Percentiles rank a stretch among this genome's conserved stretches.
Conservation (phyloP, 2,888 invertebrate genomes). For the Apoda limacodes region DNA sequence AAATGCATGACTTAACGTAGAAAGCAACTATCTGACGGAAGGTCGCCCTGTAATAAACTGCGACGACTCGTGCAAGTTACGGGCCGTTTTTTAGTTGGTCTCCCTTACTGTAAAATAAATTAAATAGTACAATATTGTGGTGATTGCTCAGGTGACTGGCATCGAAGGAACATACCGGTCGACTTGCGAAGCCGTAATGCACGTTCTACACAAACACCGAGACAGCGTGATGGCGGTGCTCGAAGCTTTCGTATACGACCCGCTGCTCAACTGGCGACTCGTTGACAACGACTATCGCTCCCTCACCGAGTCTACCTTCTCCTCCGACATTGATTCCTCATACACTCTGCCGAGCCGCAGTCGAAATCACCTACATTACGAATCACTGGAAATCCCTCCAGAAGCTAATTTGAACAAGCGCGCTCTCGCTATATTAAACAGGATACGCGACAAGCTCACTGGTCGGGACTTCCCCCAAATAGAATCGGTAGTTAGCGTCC, state of each 20-base stretch:
- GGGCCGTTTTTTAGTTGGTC: conserved; percentile 1
- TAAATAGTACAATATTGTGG: too few relatives aligned
- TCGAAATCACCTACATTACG: conserved; percentile 46
- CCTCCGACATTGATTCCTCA: conserved; percentile 50
- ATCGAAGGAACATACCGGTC: conserved; percentile 97
- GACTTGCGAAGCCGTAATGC: conserved; percentile 98
- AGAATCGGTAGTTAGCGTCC: conserved; percentile 82
- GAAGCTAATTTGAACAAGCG: conserved; percentile 91
- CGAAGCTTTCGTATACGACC: conserved; percentile 99
- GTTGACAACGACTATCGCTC: conserved; percentile 51
- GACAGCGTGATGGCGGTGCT: conserved; percentile 99
- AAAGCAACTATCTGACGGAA: too few relatives aligned
- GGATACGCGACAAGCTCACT: conserved; percentile 94
- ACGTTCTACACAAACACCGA: conserved; percentile 92
- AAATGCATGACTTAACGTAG: too few relatives aligned
- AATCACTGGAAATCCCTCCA: conserved; percentile 65
- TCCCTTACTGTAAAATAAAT: too few relatives aligned
- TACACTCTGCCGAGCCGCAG: conserved; percentile 50
- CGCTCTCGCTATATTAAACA: conserved; percentile 89
- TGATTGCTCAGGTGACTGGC: conserved; percentile 98
- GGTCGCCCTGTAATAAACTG: too few relatives aligned
- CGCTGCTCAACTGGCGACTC: conserved; percentile 95
- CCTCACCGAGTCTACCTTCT: conserved; percentile 49
- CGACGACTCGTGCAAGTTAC: too few relatives aligned
- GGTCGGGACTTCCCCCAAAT: conserved; percentile 88